These are phyloP conservation scores for Ormyrus rosae DNA, from an alignment of 2,888 invertebrate species.

Conservation along the genomic window DNA sequence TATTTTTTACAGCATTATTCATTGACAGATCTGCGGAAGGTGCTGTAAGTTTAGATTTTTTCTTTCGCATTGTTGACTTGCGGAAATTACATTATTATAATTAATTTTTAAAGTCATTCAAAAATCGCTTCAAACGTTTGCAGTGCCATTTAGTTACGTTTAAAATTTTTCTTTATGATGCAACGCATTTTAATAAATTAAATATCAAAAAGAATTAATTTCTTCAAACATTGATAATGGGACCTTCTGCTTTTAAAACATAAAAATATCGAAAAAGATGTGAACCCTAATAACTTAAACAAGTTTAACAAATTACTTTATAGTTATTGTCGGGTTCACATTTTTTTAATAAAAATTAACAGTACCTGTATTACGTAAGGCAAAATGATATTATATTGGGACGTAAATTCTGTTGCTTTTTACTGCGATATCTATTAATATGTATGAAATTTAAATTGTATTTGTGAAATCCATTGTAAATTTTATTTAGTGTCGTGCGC, in stretches of 20 bases:
- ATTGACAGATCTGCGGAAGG: background rate
- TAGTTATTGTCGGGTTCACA: background rate
- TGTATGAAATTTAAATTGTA: background rate
- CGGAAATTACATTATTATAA: background rate
- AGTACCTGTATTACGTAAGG: background rate
- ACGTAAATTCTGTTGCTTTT: conserved; percentile 47
- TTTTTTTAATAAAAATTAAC: conserved; percentile 8
- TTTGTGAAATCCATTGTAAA: background rate
- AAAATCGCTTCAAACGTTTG: background rate
- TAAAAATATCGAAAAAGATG: conserved; percentile 28
- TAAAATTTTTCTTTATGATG: background rate
- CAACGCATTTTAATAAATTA: background rate
- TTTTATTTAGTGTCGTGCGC: background rate
- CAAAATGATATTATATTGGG: background rate
- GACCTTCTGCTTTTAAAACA: conserved; percentile 53
- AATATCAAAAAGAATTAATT: conserved; percentile 8
- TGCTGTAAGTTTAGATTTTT: conserved; percentile 29
- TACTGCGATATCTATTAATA: conserved; percentile 4
- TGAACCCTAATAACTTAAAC: background rate
- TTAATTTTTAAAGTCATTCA: background rate
- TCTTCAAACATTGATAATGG: conserved; percentile 33
- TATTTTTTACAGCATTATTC: conserved; percentile 33
- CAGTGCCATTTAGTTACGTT: background rate
- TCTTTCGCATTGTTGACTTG: conserved; percentile 30
- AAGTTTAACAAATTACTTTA: no score